These are phyloP conservation scores for Calonectris borealis DNA, from an alignment of 2,113 vertebrate species.

Conservation along the genomic window DNA sequence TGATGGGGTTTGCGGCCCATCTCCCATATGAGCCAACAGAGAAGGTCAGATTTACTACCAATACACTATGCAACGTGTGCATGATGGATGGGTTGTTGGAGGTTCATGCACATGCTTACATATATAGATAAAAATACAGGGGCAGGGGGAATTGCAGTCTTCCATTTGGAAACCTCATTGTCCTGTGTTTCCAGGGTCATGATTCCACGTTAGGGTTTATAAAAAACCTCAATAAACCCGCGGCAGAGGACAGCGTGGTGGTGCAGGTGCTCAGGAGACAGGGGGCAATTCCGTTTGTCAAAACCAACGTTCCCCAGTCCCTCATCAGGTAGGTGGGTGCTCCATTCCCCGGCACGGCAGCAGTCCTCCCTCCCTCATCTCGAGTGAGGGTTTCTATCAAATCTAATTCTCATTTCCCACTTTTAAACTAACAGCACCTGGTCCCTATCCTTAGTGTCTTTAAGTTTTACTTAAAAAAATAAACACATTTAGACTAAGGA, in stretches of 20 bases:
- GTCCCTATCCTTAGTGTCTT: background rate
- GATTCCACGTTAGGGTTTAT: slow-evolving; percentile 81
- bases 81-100: background rate
- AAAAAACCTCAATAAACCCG: slow-evolving; percentile 73
- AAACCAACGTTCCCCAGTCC: slow-evolving; percentile 90
- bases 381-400: background rate
- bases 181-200: slow-evolving; percentile 71
- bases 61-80: rapidly evolving
- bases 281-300: slow-evolving; percentile 92
- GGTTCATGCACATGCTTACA: background rate
- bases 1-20: background rate
- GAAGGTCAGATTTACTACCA: background rate
- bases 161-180: background rate
- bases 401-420: background rate
- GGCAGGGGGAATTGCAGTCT: background rate
- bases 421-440: background rate
- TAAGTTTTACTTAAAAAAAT: background rate
- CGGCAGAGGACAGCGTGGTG: slow-evolving; percentile 79
- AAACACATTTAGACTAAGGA: background rate
- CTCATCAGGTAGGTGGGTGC: slow-evolving; percentile 78
- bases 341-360: rapidly evolving
- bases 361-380: background rate
- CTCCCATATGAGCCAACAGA: background rate
- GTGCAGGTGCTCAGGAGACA: slow-evolving; percentile 89
- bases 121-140: rapidly evolving